Percentiles rank a stretch among this genome's conserved stretches.
phyloP scores from a whole-genome alignment of 2,888 invertebrate genomes.

The Chymomyza fuscimana region DNA sequence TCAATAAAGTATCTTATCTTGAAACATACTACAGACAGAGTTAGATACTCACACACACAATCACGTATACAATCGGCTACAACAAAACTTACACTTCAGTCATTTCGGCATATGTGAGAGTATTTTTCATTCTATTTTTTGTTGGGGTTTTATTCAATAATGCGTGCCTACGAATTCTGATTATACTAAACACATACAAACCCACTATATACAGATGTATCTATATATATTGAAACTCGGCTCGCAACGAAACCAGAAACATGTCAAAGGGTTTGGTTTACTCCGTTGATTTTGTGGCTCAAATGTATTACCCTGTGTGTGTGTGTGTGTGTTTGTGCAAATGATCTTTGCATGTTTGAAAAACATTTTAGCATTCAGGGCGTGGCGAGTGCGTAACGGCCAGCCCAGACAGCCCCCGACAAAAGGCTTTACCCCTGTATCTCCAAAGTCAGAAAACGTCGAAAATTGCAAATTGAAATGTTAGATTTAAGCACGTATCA shows the following conservation, averaged over 20 bases:
- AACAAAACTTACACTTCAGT: slow-evolving; percentile 32
- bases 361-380: slow-evolving; percentile 67
- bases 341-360: slow-evolving; percentile 72
- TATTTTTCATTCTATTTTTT: slow-evolving; percentile 9
- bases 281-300: slow-evolving; percentile 12
- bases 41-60: neutral
- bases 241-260: slow-evolving; percentile 39
- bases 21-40: neutral
- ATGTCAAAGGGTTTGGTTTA: slow-evolving; percentile 64
- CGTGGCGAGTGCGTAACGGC: slow-evolving; percentile 67
- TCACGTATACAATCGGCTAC: slow-evolving; percentile 23
- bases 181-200: slow-evolving; percentile 41
- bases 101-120: slow-evolving; percentile 1
- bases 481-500: slow-evolving; percentile 75
- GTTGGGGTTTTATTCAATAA: slow-evolving; percentile 54
- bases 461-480: slow-evolving; percentile 71
- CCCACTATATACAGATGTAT: slow-evolving; percentile 24
- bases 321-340: slow-evolving; percentile 37
- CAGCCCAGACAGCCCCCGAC: slow-evolving; percentile 12
- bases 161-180: slow-evolving; percentile 73
- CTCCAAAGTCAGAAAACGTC: neutral
- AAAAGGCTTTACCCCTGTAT: neutral
- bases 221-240: slow-evolving; percentile 26
- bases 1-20: slow-evolving; percentile 74
- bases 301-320: slow-evolving; percentile 15